These are phyloP conservation scores for Amphimallon solstitiale DNA, from an alignment of 2,888 invertebrate genomes.

Conservation along the genomic window DNA sequence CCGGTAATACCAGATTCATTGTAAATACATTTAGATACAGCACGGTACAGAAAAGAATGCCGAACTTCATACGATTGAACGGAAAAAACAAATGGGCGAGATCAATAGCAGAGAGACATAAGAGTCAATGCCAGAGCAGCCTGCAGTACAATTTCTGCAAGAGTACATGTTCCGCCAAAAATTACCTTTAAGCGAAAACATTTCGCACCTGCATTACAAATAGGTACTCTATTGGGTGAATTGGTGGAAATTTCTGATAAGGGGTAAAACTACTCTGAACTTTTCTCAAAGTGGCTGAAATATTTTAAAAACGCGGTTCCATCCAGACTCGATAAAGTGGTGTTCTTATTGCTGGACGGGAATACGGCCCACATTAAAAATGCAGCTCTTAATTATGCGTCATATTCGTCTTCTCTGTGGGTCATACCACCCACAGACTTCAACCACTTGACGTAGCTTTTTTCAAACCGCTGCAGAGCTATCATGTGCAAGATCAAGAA, in stretches of 20 bases:
- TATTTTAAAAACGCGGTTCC: constrained; percentile 34
- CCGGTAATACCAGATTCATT: background rate
- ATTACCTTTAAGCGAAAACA: constrained; percentile 18
- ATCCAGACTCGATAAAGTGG: background rate
- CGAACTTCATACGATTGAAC: background rate
- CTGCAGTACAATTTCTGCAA: too few relatives aligned
- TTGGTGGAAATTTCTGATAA: constrained; percentile 33
- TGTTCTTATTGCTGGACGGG: background rate
- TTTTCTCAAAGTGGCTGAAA: constrained; percentile 42
- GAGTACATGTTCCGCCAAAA: constrained; percentile 19
- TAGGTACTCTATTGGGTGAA: background rate
- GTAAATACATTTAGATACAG: background rate
- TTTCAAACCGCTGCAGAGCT: constrained; percentile 41
- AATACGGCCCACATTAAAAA: background rate
- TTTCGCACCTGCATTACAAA: constrained; percentile 3
- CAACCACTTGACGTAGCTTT: constrained; percentile 46
- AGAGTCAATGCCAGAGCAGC: too few relatives aligned
- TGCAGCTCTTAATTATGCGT: constrained; percentile 26
- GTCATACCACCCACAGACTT: constrained; percentile 46
- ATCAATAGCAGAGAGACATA: background rate
- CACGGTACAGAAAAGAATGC: constrained; percentile 4
- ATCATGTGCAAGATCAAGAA: constrained; percentile 40
- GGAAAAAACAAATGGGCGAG: background rate
- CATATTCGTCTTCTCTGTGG: constrained; percentile 42
- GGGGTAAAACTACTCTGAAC: constrained; percentile 44